Conservation (phyloP, 2,113 vertebrate genomes). For the Argyrosomus japonicus region DNA sequence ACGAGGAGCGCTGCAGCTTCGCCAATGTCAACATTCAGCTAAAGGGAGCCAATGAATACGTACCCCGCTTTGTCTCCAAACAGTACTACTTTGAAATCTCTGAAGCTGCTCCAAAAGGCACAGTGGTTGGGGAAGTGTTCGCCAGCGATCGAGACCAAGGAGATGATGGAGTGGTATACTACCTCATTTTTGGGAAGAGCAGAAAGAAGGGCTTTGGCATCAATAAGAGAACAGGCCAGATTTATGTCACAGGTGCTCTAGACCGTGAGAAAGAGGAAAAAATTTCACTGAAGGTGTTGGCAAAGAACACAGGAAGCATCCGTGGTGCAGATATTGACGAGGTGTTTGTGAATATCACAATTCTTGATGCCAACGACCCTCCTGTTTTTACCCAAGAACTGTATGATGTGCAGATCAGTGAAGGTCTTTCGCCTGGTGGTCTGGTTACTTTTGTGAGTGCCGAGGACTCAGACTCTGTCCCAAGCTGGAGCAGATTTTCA, state of each 20-base stretch:
- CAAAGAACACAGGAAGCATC: slow-evolving; percentile 95
- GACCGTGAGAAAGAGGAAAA: slow-evolving; percentile 97
- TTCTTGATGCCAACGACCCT: slow-evolving; percentile 97
- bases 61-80: slow-evolving; percentile 98
- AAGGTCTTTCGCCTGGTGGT: slow-evolving; percentile 91
- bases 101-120: slow-evolving; percentile 92
- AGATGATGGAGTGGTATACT: slow-evolving; percentile 93
- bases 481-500: slow-evolving; percentile 97
- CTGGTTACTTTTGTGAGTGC: slow-evolving; percentile 96
- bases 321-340: slow-evolving; percentile 95
- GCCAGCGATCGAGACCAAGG: slow-evolving; percentile 98
- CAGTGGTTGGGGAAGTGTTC: slow-evolving; percentile 94
- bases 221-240: slow-evolving; percentile 90
- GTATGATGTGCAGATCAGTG: slow-evolving; percentile 92
- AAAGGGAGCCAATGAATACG: slow-evolving; percentile 96
- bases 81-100: slow-evolving; percentile 98
- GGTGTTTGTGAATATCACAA: slow-evolving; percentile 93
- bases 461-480: slow-evolving; percentile 95
- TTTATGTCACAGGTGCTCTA: slow-evolving; percentile 91
- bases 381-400: slow-evolving; percentile 90
- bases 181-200: slow-evolving; percentile 94
- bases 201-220: slow-evolving; percentile 94
- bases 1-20: slow-evolving; percentile 95
- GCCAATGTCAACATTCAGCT: slow-evolving; percentile 93
- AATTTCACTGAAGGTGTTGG: slow-evolving; percentile 92